A percentile compares a stretch with the other conserved stretches of the same genome.
These are phyloP conservation scores for Apostichopus leukothele DNA, from an alignment of 53 echinoderm and acorn worm genomes.

Conservation along the genomic window DNA sequence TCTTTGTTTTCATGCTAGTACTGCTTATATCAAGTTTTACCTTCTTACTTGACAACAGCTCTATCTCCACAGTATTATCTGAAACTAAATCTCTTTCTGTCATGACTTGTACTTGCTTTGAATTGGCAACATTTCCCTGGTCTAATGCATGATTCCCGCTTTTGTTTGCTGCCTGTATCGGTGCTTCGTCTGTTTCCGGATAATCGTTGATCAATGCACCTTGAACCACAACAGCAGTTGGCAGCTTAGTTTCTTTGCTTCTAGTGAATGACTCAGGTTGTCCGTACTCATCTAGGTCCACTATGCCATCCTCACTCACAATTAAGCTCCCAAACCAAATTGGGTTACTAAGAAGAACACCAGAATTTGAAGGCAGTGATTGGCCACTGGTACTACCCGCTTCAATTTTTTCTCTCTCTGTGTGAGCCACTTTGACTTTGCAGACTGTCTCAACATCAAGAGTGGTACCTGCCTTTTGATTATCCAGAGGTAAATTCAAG, in stretches of 20 bases:
- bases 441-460: neutral
- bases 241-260: too few species aligned
- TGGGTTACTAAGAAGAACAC: neutral
- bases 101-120: too few species aligned
- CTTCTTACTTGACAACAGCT: neutral
- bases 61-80: neutral
- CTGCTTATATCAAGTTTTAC: neutral
- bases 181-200: too few species aligned
- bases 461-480: too few species aligned
- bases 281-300: neutral
- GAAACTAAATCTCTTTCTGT: neutral
- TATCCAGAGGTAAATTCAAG: too few species aligned
- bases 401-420: neutral
- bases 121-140: too few species aligned
- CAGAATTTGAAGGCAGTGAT: neutral
- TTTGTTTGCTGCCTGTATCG: too few species aligned
- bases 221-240: too few species aligned
- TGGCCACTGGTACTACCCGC: neutral
- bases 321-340: conserved; percentile 32
- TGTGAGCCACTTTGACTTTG: neutral
- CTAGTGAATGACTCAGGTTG: neutral
- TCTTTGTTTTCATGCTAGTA: neutral
- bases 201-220: too few species aligned
- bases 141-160: too few species aligned
- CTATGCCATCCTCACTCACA: conserved; percentile 7